Evolutionary conservation across 2,113 vertebrate species (phyloP), one percentile per base, ranked within the genome.

Genomic region (Aptenodytes patagonicus): DNA sequence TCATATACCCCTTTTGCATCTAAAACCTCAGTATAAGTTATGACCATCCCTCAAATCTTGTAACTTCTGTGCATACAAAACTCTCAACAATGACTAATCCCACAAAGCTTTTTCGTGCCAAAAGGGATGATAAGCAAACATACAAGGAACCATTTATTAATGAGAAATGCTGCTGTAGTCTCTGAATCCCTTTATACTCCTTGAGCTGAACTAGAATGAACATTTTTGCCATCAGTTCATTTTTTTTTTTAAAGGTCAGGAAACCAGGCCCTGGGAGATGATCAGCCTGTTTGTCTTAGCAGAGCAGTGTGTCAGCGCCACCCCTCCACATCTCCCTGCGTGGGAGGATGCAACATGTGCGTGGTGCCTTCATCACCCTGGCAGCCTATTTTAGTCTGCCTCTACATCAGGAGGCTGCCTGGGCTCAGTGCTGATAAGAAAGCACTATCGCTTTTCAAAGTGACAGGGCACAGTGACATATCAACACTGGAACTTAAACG

Each of bases 401-500:
- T 95, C 94, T 93, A 94, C 95, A 98, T 97, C 95, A 96, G 97
- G 89, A 97, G 87, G 44, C 96, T 98, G 96, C 91, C 97, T 97
- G 92, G 31, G 66, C 97, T 97, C 92, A 25, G 87, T 7, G 15
- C 97, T 98, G 97, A 98, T 98, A 98, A 98, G 94, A 97, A 97
- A 98, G 92, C 94, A 93, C 94, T 98, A 98, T 98, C 72, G 9
- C 97, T 97, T 98, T 95, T 96, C 97, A 96, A 95, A 98, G 97
- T 97, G 97, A 98, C 97, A 98, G 92, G 75, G 94, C 94, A 91
- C 93, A 94, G 96, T 97, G 98, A 98, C 98, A 98, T 97, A 98
- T 98, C 98, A 98, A 98, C 95, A 94, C 49, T 54, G 68, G 81
- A 96, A 97, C 94, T 97, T 98, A 98, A 98, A 97, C 1, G 62